phyloP scores from a whole-genome alignment of 2,113 vertebrate species.

The Melanerpes formicivorus region DNA sequence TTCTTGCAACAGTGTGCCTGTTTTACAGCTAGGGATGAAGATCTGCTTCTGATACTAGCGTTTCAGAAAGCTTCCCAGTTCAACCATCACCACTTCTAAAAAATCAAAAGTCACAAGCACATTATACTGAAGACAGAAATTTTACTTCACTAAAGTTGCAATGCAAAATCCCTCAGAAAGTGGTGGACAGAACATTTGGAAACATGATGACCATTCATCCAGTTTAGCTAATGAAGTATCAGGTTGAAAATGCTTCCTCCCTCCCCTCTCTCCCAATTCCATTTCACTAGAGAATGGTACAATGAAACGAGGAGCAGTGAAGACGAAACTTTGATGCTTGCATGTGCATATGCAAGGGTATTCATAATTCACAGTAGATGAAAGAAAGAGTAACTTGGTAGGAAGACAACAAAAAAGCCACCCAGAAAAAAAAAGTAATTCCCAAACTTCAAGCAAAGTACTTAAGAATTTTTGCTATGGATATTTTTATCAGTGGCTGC shows the following conservation, averaged over 20 bases:
- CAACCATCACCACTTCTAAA: background rate
- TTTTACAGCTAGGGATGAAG: background rate
- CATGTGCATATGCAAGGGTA: too few species aligned
- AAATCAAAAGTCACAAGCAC: background rate
- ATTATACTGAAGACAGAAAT: background rate
- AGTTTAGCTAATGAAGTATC: background rate
- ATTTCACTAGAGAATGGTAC: background rate
- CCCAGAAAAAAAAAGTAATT: too few species aligned
- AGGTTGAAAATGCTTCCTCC: background rate
- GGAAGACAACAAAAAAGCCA: too few species aligned
- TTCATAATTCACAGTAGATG: too few species aligned
- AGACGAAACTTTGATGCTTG: background rate
- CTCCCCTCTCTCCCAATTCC: background rate
- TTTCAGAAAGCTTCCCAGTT: background rate
- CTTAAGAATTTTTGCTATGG: too few species aligned
- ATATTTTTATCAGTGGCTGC: too few species aligned
- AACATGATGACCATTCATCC: background rate
- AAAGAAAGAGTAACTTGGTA: too few species aligned
- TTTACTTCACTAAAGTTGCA: background rate
- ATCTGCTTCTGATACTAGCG: background rate
- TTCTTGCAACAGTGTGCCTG: background rate
- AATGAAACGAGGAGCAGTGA: background rate
- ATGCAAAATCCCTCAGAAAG: background rate
- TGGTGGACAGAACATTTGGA: background rate
- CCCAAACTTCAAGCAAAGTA: too few species aligned